A percentile compares a stretch with the other conserved stretches of the same genome.
Evolutionary conservation across 2,888 invertebrate species (phyloP).

Genomic region (Sinhomidia bicolor): DNA sequence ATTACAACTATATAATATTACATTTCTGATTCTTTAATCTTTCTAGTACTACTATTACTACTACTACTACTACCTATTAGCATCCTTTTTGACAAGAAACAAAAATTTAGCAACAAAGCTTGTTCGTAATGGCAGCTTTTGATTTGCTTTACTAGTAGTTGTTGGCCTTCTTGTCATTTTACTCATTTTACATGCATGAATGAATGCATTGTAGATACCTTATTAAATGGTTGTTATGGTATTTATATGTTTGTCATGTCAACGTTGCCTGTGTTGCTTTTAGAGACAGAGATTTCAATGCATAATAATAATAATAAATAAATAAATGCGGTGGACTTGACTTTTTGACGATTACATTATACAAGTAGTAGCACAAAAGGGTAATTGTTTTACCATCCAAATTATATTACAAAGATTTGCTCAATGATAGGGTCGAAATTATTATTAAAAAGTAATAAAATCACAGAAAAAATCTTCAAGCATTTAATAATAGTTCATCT

Average conservation of each 20-base stretch:
- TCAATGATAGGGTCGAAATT: background rate
- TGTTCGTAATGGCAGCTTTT: too few relatives aligned
- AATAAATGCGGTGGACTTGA: background rate
- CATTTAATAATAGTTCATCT: background rate
- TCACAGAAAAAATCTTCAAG: background rate
- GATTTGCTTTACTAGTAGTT: background rate
- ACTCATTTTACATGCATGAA: background rate
- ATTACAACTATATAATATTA: too few relatives aligned
- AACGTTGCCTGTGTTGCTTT: background rate
- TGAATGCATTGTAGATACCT: background rate
- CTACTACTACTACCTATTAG: background rate
- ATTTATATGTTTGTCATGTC: background rate
- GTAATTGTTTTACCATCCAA: background rate
- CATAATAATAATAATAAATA: too few relatives aligned
- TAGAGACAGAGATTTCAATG: background rate
- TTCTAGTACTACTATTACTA: background rate
- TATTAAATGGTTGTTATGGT: too few relatives aligned
- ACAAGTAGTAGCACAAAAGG: background rate
- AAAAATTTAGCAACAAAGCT: background rate
- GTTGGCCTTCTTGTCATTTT: conserved; percentile 2
- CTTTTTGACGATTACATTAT: background rate
- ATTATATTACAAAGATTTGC: background rate
- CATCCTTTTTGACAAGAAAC: background rate
- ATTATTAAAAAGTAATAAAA: background rate
- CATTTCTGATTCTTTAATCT: too few relatives aligned